phyloP scores from a whole-genome alignment of 2,888 invertebrate genomes.

The Drosophila cognata region DNA sequence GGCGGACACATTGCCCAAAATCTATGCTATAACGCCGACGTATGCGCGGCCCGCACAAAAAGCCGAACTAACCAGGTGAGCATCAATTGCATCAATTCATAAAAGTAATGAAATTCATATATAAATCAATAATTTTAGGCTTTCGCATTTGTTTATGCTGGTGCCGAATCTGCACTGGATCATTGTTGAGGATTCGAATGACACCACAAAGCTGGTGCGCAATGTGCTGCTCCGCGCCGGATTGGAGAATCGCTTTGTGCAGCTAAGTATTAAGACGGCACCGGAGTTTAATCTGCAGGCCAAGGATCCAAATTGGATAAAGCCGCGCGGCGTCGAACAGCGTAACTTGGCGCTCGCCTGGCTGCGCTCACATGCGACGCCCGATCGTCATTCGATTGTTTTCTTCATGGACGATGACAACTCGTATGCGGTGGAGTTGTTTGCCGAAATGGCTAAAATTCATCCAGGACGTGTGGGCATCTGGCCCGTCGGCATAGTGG shows the following conservation, averaged over 20 bases:
- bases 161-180: conserved; percentile 97
- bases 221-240: conserved; percentile 87
- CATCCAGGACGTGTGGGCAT: conserved; percentile 91
- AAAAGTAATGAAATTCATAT: neutral
- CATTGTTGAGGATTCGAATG: conserved; percentile 93
- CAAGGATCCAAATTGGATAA: conserved; percentile 90
- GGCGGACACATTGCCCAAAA: conserved; percentile 86
- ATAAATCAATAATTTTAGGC: conserved; percentile 85
- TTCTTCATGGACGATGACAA: conserved; percentile 99
- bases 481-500: conserved; percentile 98
- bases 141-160: conserved; percentile 94
- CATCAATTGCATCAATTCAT: neutral
- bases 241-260: conserved; percentile 86
- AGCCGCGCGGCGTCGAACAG: conserved; percentile 96
- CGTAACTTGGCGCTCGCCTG: conserved; percentile 94
- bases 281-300: conserved; percentile 88
- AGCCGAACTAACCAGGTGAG: conserved; percentile 94
- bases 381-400: conserved; percentile 88
- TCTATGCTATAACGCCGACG: conserved; percentile 97
- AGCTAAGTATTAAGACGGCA: conserved; percentile 90
- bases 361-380: conserved; percentile 86
- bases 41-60: conserved; percentile 95
- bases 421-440: conserved; percentile 94
- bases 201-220: conserved; percentile 87
- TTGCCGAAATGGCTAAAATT: conserved; percentile 94